A percentile compares a stretch with the other conserved stretches of the same genome.
Conservation (phyloP, 1,140 invertebrate genomes). For the Eriosoma lanigerum region DNA sequence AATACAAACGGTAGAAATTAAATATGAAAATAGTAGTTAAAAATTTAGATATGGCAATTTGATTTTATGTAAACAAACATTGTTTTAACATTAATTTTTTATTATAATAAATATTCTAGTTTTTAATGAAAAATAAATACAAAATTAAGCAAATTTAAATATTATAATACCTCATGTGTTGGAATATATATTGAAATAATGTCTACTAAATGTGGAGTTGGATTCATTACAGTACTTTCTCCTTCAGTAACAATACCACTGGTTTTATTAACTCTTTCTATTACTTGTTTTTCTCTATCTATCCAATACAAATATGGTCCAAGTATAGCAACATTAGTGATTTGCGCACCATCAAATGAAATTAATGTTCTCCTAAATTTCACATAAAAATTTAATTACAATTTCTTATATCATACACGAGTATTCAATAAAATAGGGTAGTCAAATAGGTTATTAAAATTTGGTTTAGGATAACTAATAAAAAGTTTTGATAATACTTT, state of each 20-base stretch:
- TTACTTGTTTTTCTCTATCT: slow-evolving; percentile 69
- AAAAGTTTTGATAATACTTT: no score
- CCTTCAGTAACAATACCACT: slow-evolving; percentile 59
- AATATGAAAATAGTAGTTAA: no score
- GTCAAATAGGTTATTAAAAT: no score
- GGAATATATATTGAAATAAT: slow-evolving; percentile 62
- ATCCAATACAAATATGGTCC: slow-evolving; percentile 80
- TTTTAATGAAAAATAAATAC: no score
- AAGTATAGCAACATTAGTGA: slow-evolving; percentile 67
- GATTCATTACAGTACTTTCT: slow-evolving; percentile 59
- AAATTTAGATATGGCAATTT: no score
- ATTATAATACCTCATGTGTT: slow-evolving; percentile 42
- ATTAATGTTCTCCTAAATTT: slow-evolving; percentile 59
- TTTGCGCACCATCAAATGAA: slow-evolving; percentile 59
- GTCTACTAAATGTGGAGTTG: slow-evolving; percentile 65
- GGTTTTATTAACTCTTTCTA: slow-evolving; percentile 69
- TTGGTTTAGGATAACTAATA: no score
- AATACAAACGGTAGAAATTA: no score
- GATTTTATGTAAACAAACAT: no score
- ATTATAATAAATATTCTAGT: no score
- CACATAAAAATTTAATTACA: background rate
- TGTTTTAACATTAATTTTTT: no score
- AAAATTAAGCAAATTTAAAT: slow-evolving; percentile 1
- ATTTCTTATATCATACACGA: background rate
- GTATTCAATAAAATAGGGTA: background rate